Evolutionary conservation across 2,888 invertebrate genomes (phyloP), one percentile per base, ranked within the genome.

Genomic region (Gymnosoma rotundatum): DNA sequence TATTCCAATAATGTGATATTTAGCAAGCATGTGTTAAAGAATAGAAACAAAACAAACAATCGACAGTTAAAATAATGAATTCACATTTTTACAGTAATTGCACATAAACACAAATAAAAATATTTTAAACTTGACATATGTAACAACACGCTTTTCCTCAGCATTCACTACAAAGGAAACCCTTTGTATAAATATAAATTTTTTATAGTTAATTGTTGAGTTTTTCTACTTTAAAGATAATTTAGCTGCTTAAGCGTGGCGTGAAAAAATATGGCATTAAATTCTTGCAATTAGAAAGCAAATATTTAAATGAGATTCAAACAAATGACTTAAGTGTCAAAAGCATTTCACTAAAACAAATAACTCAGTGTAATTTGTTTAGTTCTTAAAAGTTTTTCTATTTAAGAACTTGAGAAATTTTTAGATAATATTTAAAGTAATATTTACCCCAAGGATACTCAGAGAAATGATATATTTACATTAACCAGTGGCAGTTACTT

Each of bases 301-400:
- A 80, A 83, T 76, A 73, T 76, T 76, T 67, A 50, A 72, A 79
- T 73, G 66, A 42, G n/a, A 64, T 58, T 61, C 69, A 72, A 76
- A 72, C 61, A 83, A 72, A 74, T 74, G 74, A 74, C 48, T 74
- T 67, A 61, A 1, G 32, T 80, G 74, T 73, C 67, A 73, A 56
- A 61, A 36, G 36, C 48, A 18, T 42, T 63, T 7, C 4, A 21
- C 48, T 50, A 7, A 6, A n/a, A 14, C 48, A 14, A 14, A 58
- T 25, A 20, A 38, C 50, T 61, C 61, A 61, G 21, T 64, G 25
- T 42, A 66, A 67, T 80, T 74, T 80, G 16, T 25, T n/a, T n/a
- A n/a, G n/a, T n/a, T 74, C 73, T 36, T 32, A 60, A 21, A 25
- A 2, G 32, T 36, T 0, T 0, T 5, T 66, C n/a, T n/a, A 20